These are phyloP conservation scores for Selene dorsalis DNA, from an alignment of 2,797 vertebrate species.

Conservation along the genomic window DNA sequence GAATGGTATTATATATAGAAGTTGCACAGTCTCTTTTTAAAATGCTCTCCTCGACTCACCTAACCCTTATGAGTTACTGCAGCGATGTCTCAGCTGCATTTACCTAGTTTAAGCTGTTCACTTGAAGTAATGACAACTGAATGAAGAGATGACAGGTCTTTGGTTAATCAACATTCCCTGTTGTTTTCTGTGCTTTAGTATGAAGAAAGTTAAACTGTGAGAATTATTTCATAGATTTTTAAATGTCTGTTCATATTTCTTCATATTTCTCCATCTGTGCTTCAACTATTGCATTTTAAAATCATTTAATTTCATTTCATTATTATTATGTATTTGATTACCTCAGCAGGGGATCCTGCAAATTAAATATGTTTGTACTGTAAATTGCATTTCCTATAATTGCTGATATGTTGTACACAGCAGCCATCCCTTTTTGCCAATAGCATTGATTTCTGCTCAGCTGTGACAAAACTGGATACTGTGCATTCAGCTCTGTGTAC, in stretches of 20 bases:
- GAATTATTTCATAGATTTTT: background rate
- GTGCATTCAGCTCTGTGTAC: conserved; percentile 61
- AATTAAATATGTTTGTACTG: conserved; percentile 55
- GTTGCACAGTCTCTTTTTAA: no score
- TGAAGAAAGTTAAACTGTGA: background rate
- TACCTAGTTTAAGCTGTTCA: conserved; percentile 3
- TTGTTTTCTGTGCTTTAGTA: background rate
- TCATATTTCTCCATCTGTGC: no score
- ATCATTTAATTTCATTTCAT: no score
- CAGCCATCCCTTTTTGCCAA: conserved; percentile 40
- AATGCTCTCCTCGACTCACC: no score
- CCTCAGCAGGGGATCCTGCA: conserved; percentile 30
- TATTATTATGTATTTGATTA: no score
- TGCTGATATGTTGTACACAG: conserved; percentile 20
- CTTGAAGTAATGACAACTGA: background rate
- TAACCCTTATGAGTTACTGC: no score
- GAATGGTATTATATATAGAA: no score
- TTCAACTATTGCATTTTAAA: no score
- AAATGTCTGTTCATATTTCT: background rate
- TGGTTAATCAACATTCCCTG: background rate
- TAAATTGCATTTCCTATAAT: conserved; percentile 62
- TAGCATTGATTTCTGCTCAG: conserved; percentile 65
- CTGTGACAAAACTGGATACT: conserved; percentile 32
- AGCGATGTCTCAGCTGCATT: background rate
- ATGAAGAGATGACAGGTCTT: background rate